These are phyloP conservation scores for Drosophila oshimai DNA, from an alignment of 1,140 invertebrate genomes.

Conservation along the genomic window DNA sequence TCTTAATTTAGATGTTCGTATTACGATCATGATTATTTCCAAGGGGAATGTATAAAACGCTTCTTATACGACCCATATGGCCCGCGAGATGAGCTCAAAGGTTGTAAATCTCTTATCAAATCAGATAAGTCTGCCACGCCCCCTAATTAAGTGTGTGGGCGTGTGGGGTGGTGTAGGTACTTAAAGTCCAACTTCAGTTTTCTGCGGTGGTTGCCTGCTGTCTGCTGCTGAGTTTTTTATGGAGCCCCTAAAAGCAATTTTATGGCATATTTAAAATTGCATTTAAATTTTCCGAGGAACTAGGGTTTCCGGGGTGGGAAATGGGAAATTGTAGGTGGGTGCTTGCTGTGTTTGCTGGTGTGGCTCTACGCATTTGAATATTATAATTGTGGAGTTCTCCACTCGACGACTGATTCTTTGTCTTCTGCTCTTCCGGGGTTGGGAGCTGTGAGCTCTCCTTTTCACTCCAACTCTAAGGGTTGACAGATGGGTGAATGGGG, in stretches of 20 bases:
- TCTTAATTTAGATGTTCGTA: constrained; percentile 4
- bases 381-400: constrained; percentile 53
- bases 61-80: constrained; percentile 18
- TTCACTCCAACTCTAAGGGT: neutral
- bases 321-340: constrained; percentile 9
- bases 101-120: constrained; percentile 40
- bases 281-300: constrained; percentile 47
- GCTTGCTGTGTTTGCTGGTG: constrained; percentile 35
- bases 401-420: constrained; percentile 50
- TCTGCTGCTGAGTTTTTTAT: constrained; percentile 21
- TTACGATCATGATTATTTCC: constrained; percentile 31
- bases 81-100: neutral
- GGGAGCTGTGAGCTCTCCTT: neutral
- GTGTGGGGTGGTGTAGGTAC: neutral
- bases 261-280: constrained; percentile 72
- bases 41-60: constrained; percentile 3
- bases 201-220: neutral
- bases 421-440: constrained; percentile 46
- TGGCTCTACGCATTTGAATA: constrained; percentile 60
- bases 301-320: neutral
- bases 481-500: neutral
- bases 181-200: constrained; percentile 26
- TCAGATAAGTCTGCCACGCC: constrained; percentile 31
- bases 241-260: constrained; percentile 27
- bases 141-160: constrained; percentile 13